Base-by-base conservation (phyloP, 2,797 vertebrate species). In the Enteromius anoplus region DNA sequence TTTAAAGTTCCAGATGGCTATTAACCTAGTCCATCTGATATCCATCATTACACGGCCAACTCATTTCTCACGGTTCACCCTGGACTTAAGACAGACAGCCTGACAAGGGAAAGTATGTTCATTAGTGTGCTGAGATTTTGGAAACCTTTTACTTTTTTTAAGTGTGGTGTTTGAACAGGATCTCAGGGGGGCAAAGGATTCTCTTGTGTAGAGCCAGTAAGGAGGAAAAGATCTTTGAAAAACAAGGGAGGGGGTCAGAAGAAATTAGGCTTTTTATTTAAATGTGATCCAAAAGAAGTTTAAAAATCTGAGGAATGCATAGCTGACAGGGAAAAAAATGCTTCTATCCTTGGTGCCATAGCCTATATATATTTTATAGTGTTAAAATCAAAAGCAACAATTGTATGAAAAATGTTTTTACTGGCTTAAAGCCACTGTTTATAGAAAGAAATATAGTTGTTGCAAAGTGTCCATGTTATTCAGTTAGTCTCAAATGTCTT, bases 91-190 rank as follows among this genome's bases (percentile, higher is more conserved):
- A n/a, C n/a, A n/a, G n/a, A 95, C 92, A 89, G 94, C 91, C 90
- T 88, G 79, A 80, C 82, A 86, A 90, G 91, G 89, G 88, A 87
- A 90, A 87, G 92, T 91, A 91, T 93, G 91, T 91, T 94, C 89
- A 53, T 93, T 92, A 94, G 90, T 85, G 79, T 87, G 85, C 75
- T n/a, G 71, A 91, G 88, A 90, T 90, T 84, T 70, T 86, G 80
- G 80, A 92, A 49, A 83, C 84, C 86, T 69, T 88, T 92, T 91
- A 89, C 90, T 69, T 86, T 65, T 79, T 84, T 75, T 80, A 89
- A 91, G 90, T 87, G 90, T 45, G 89, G 88, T 87, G 86, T 90
- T 90, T 88, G 81, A 89, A 90, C 78, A 53, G 23, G 84, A 81
- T 87, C 89, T 90, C 84, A 76, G 23, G 66, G 81, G 86, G 91